A percentile compares a stretch with the other conserved stretches of the same genome.
These are phyloP conservation scores for Tanaodytes sp. DNA, from an alignment of 2,888 invertebrate species.

Conservation along the genomic window DNA sequence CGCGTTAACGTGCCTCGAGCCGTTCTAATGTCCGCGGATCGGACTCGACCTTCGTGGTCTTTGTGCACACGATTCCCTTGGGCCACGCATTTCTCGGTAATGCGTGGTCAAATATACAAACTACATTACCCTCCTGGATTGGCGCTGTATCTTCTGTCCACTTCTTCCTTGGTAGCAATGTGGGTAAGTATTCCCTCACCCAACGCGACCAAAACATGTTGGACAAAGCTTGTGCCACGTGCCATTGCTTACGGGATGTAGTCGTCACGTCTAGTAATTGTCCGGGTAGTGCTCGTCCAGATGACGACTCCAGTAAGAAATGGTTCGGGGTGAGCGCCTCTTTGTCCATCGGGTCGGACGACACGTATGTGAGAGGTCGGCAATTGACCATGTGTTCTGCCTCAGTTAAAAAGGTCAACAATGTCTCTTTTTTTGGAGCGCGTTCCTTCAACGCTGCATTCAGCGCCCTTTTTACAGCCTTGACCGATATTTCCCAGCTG, in stretches of 20 bases:
- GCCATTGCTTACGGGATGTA: slow-evolving; percentile 30
- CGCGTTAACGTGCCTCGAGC: too few relatives aligned
- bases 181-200: background rate
- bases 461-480: slow-evolving; percentile 38
- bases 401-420: slow-evolving; percentile 49
- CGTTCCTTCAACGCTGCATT: slow-evolving; percentile 39
- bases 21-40: too few relatives aligned
- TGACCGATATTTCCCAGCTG: slow-evolving; percentile 28
- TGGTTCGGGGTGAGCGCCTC: slow-evolving; percentile 63
- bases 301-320: slow-evolving; percentile 39
- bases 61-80: too few relatives aligned
- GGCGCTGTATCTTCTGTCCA: background rate
- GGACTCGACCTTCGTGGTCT: too few relatives aligned
- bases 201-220: slow-evolving; percentile 50
- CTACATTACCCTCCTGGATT: too few relatives aligned
- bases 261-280: background rate
- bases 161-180: background rate
- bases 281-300: background rate
- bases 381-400: slow-evolving; percentile 54
- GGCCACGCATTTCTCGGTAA: too few relatives aligned
- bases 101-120: too few relatives aligned
- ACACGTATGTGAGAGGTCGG: slow-evolving; percentile 58
- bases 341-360: slow-evolving; percentile 54
- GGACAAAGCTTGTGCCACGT: slow-evolving; percentile 27
- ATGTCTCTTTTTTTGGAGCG: slow-evolving; percentile 54